phyloP scores from a whole-genome alignment of 2,113 vertebrate genomes.

The Cyanoramphus novaezelandiae region DNA sequence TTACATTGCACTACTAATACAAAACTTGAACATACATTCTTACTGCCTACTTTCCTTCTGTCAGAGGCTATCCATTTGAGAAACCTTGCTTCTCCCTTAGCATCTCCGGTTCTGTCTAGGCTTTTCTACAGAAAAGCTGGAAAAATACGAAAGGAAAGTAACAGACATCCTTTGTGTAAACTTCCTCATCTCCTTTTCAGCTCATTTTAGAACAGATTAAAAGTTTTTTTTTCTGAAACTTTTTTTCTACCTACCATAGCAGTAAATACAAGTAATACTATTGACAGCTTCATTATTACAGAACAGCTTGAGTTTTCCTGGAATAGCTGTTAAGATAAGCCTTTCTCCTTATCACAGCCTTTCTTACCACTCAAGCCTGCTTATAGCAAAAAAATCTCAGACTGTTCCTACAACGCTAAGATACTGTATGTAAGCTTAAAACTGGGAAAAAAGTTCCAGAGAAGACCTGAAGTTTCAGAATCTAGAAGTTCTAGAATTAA shows the following conservation, averaged over 20 bases:
- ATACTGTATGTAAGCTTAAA: not conserved
- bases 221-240: not conserved
- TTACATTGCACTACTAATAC: not conserved
- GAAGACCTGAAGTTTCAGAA: not conserved
- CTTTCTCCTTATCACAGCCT: not conserved
- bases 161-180: not conserved
- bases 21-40: not conserved
- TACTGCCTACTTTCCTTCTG: not conserved
- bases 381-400: not conserved
- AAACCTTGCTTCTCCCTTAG: not conserved
- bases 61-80: not conserved
- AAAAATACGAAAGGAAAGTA: not conserved
- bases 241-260: not conserved
- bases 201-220: not conserved
- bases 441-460: not conserved
- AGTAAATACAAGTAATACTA: not conserved
- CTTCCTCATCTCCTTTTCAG: not conserved
- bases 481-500: not conserved
- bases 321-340: not conserved
- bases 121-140: not conserved
- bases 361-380: not conserved
- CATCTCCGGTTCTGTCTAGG: not conserved
- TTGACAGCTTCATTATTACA: not conserved
- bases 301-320: not conserved
- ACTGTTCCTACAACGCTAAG: not conserved